These are phyloP conservation scores for Diplolepis rosae DNA, from an alignment of 2,888 invertebrate genomes.

Conservation along the genomic window DNA sequence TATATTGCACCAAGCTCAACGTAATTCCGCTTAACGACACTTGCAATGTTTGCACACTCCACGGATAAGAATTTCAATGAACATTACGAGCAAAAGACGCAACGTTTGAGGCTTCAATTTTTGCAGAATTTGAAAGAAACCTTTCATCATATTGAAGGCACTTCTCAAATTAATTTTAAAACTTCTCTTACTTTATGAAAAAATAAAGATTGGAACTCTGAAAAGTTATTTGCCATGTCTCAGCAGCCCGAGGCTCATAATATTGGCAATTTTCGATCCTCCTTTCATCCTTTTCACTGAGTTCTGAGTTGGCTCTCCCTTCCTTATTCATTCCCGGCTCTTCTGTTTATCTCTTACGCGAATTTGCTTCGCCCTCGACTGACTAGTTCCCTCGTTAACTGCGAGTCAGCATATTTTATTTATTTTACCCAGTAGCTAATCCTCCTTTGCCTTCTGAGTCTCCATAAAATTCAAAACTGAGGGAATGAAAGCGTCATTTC, in stretches of 20 bases:
- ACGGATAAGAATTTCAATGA: conserved; percentile 14
- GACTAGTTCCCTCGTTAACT: neutral
- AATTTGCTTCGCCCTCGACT: neutral
- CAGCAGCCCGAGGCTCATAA: neutral
- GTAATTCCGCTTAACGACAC: conserved; percentile 32
- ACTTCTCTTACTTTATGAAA: neutral
- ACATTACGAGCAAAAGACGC: neutral
- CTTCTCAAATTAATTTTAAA: neutral
- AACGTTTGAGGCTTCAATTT: neutral
- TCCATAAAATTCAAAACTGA: conserved; percentile 18
- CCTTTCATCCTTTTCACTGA: conserved; percentile 1
- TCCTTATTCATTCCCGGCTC: conserved; percentile 18
- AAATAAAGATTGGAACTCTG: neutral
- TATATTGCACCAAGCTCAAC: conserved; percentile 15
- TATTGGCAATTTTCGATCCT: conserved; percentile 19
- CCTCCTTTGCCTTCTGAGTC: conserved; percentile 4
- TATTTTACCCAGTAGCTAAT: conserved; percentile 28
- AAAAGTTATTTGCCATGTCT: neutral
- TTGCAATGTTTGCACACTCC: conserved; percentile 19
- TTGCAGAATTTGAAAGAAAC: neutral
- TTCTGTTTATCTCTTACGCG: conserved; percentile 18
- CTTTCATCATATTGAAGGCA: neutral
- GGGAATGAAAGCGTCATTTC: conserved; percentile 21
- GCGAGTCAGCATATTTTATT: conserved; percentile 25
- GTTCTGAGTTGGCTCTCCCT: neutral